Evolutionary conservation across 2,797 vertebrate species (phyloP), one percentile per base, ranked within the genome.

Genomic region (Astyanax mexicanus): DNA sequence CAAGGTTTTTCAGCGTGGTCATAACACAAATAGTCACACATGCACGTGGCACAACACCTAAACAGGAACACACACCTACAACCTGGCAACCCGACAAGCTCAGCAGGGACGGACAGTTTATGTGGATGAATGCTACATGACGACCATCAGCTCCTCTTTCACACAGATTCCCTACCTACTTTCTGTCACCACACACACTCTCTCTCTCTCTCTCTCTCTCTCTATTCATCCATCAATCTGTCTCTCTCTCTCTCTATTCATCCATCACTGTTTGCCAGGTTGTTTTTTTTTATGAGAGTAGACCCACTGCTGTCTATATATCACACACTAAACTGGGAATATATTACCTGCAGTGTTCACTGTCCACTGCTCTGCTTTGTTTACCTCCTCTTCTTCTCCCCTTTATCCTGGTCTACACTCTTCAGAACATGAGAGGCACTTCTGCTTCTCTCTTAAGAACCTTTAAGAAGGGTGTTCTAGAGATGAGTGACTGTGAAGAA

Each of bases 281-380:
- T 45, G 47, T 64, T 68, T 75, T 49, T 64, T 68, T 75, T 49
- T 21, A 49, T 75, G 73, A 60, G 62, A 67, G 32, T 6, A 23
- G 10, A 49, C 29, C 27, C 1, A 15, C 37, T 67, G 52, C 32
- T 58, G 13, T n/a, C 54, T 44, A 49, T 68, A 69, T 32, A 75
- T 75, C 65, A 75, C 42, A 19, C 65, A 69, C 27, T 66, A 75
- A 75, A 61, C 54, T 19, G 44, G 42, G 40, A 54, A 52, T 68
- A 57, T 27, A 75, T 68, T 51, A 68, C 19, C 51, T 32, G 29
- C 5, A 5, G 29, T 32, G 29, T 32, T 5, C 29, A 32, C 2
- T 45, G 73, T 15, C 73, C 68, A 44, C 10, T 66, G 32, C n/a
- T 17, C 32, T 29, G 65, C 52, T 75, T 65, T 61, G 60, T 74